These are phyloP conservation scores for Austrolebias charrua DNA, from an alignment of 2,797 vertebrate genomes.

Conservation along the genomic window DNA sequence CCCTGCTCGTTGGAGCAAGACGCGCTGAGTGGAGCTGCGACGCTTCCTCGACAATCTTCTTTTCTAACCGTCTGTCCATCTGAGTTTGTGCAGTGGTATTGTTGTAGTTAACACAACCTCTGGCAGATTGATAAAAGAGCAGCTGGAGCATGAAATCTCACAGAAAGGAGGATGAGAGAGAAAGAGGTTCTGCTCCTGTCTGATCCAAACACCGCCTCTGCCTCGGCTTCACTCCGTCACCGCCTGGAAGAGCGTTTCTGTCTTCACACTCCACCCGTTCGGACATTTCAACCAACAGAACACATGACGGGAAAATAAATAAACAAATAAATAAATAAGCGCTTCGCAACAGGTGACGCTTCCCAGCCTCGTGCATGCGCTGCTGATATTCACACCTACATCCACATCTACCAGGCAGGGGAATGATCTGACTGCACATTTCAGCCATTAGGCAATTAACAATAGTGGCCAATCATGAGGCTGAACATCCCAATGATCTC, in stretches of 20 bases:
- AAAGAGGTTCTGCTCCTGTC: conserved; percentile 35
- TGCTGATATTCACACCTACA: too few relatives aligned
- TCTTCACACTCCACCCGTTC: background rate
- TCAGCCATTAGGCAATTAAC: too few relatives aligned
- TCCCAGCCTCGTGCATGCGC: too few relatives aligned
- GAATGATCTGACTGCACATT: too few relatives aligned
- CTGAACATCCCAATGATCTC: too few relatives aligned
- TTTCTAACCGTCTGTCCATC: conserved; percentile 46
- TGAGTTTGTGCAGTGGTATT: conserved; percentile 61
- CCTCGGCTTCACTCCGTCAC: background rate
- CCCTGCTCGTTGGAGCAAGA: conserved; percentile 61
- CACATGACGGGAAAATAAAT: background rate
- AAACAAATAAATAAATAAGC: background rate
- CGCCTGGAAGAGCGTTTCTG: conserved; percentile 19
- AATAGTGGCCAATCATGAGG: too few relatives aligned
- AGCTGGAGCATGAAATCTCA: conserved; percentile 77
- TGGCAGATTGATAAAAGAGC: conserved; percentile 70
- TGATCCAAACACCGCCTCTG: conserved; percentile 17
- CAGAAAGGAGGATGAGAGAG: conserved; percentile 43
- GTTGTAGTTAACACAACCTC: conserved; percentile 73
- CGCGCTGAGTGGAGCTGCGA: conserved; percentile 42
- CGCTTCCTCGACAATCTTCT: conserved; percentile 40
- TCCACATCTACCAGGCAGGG: too few relatives aligned
- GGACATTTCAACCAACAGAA: conserved; percentile 1
- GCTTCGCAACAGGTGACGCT: conserved; percentile 41